These are phyloP conservation scores for Heterodera schachtii DNA, from an alignment of 1,140 invertebrate genomes.

Conservation along the genomic window DNA sequence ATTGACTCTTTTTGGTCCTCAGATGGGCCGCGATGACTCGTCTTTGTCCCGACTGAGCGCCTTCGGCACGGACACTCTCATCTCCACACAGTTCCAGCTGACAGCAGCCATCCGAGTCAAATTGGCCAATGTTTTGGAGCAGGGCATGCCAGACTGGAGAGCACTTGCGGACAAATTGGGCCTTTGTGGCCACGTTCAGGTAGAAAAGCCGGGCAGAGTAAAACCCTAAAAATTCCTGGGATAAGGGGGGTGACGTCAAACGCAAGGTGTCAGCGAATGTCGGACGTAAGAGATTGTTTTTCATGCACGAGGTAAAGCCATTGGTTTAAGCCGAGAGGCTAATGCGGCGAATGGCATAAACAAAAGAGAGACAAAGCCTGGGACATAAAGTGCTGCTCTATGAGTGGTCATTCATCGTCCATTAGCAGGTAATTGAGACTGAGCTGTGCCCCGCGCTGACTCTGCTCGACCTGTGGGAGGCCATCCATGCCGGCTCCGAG, in stretches of 20 bases:
- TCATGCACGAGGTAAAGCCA: too few species aligned
- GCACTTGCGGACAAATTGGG: constrained; percentile 55
- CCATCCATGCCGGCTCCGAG: constrained; percentile 45
- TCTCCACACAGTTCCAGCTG: constrained; percentile 54
- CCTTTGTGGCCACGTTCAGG: constrained; percentile 58
- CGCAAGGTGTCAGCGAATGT: too few species aligned
- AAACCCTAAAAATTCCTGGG: too few species aligned
- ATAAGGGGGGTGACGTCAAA: too few species aligned
- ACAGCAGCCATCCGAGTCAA: constrained; percentile 38
- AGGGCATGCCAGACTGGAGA: constrained; percentile 51
- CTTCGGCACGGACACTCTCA: constrained; percentile 40
- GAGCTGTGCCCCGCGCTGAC: background rate
- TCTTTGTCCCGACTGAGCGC: constrained; percentile 13
- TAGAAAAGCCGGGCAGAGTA: constrained; percentile 14
- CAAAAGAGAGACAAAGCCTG: too few species aligned
- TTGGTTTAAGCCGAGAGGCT: too few species aligned
- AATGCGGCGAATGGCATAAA: too few species aligned
- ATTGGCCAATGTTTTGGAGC: constrained; percentile 46
- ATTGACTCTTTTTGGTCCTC: background rate
- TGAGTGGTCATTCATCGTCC: background rate
- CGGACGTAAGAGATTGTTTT: too few species aligned
- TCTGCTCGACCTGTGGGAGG: constrained; percentile 61
- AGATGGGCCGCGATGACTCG: constrained; percentile 7
- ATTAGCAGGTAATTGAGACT: background rate
- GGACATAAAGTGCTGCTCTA: too few species aligned